A percentile compares a stretch with the other conserved stretches of the same genome.
Evolutionary conservation across 2,888 invertebrate species (phyloP).

Genomic region (Volucella zonaria): DNA sequence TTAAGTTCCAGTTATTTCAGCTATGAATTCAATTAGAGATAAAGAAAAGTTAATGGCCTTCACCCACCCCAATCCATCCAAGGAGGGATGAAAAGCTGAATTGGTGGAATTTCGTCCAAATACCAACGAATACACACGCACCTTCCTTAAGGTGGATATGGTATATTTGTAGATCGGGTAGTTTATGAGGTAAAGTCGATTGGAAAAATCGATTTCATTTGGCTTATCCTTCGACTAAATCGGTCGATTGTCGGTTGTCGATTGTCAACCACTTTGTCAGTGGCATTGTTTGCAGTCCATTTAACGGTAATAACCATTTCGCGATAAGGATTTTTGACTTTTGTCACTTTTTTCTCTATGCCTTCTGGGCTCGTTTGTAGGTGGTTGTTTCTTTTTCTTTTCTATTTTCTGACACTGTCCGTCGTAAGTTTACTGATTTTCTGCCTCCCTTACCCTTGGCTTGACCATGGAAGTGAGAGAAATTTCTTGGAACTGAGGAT

Average conservation of each 20-base stretch:
- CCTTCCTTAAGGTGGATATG: background rate
- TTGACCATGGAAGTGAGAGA: background rate
- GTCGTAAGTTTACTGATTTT: background rate
- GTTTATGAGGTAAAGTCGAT: background rate
- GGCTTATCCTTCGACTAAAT: background rate
- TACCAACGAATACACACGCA: conserved; percentile 30
- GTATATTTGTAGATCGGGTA: background rate
- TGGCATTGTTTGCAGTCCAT: conserved; percentile 53
- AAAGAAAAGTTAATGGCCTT: conserved; percentile 62
- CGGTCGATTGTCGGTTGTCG: conserved; percentile 16
- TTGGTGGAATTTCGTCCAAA: background rate
- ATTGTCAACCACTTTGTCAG: conserved; percentile 38
- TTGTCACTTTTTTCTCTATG: conserved; percentile 16
- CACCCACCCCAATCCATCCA: background rate
- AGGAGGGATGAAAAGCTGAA: background rate
- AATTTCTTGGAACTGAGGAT: background rate
- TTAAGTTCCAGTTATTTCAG: conserved; percentile 39
- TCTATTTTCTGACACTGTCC: background rate
- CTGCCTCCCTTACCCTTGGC: background rate
- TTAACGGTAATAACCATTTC: conserved; percentile 44
- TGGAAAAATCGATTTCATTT: conserved; percentile 53
- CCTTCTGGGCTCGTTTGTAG: background rate
- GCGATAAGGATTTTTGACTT: conserved; percentile 44
- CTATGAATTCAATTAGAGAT: conserved; percentile 70
- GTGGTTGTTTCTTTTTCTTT: background rate